Conservation (phyloP, 2,797 vertebrate genomes). For the Rhynchotus rufescens region DNA sequence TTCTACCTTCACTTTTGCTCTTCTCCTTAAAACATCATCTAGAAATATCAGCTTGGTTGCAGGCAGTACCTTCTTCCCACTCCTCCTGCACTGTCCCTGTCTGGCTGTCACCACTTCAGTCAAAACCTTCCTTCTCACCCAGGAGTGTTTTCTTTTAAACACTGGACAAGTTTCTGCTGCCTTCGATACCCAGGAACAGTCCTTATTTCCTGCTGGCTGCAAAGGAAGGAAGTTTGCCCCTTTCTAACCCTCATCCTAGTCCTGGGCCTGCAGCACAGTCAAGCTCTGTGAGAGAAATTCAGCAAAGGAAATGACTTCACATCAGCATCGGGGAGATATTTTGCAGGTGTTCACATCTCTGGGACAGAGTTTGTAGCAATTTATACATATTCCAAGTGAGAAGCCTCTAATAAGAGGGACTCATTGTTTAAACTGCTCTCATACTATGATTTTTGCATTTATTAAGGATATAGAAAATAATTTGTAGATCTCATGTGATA, state of each 20-base stretch:
- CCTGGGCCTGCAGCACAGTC: background rate
- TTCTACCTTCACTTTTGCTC: background rate
- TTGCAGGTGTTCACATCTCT: constrained; percentile 46
- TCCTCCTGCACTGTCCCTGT: background rate
- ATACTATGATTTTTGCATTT: background rate
- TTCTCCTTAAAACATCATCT: background rate
- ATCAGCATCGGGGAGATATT: background rate
- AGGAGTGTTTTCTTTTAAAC: background rate
- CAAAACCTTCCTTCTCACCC: background rate
- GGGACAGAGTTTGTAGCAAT: background rate
- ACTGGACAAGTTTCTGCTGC: background rate
- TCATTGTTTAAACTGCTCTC: background rate
- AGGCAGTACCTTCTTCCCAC: background rate
- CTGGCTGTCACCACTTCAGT: background rate
- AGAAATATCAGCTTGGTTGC: background rate
- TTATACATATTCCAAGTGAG: background rate
- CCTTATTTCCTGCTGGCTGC: background rate
- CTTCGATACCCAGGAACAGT: background rate
- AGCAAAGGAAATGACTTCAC: constrained; percentile 26
- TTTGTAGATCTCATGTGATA: constrained; percentile 4
- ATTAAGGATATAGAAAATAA: constrained; percentile 25
- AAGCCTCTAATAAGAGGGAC: background rate
- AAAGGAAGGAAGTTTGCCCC: constrained; percentile 8
- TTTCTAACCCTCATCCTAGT: constrained; percentile 2
- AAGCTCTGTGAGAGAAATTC: background rate